Conservation (phyloP, 2,113 vertebrate species). For the Muntiacus reevesi region DNA sequence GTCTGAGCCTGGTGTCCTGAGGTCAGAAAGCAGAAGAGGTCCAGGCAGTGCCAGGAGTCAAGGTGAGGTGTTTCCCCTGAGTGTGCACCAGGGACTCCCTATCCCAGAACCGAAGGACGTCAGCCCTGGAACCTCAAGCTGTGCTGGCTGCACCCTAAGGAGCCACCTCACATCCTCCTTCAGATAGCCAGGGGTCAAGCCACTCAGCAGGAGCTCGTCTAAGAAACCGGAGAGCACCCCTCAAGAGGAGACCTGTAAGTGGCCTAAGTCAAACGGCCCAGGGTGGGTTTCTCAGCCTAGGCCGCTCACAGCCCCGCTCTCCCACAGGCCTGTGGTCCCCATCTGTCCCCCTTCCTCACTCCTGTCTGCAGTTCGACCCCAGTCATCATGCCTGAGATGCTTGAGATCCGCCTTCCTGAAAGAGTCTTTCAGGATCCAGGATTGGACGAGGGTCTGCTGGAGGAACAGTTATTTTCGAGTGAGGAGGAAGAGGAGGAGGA, state of each 20-base stretch:
- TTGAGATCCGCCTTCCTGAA: not conserved
- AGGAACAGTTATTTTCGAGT: fast-evolving
- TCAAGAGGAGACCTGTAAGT: not conserved
- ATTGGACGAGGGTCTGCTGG: not conserved
- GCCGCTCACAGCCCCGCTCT: not conserved
- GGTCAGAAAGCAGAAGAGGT: not conserved
- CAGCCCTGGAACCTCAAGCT: fast-evolving
- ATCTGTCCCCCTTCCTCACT: not conserved
- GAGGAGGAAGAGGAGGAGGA: not conserved
- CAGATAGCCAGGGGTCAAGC: not conserved
- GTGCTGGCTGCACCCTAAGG: not conserved
- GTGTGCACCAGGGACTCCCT: too few relatives aligned
- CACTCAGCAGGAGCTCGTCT: not conserved
- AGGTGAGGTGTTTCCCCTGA: not conserved
- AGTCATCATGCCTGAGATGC: not conserved
- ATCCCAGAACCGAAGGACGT: not conserved
- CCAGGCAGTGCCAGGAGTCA: not conserved
- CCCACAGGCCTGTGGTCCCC: not conserved
- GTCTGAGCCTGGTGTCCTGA: fast-evolving
- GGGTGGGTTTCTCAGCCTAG: not conserved
- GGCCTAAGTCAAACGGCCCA: not conserved
- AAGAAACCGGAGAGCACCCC: not conserved
- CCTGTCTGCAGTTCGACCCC: not conserved
- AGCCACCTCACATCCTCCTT: not conserved
- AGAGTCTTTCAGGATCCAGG: not conserved